Conservation (phyloP, 2,888 invertebrate genomes). For the Plebejus melissa region DNA sequence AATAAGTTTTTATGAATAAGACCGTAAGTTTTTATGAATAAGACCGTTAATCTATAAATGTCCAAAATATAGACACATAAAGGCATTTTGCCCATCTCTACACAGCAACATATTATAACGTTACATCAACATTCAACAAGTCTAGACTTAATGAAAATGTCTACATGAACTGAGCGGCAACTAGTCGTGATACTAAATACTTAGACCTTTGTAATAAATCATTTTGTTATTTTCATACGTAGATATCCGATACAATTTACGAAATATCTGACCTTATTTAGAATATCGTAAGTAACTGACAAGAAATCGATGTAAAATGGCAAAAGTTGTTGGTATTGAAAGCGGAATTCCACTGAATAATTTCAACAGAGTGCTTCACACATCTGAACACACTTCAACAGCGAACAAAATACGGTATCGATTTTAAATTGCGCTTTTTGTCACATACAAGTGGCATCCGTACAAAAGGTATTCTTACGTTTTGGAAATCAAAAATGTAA, state of each 20-base stretch:
- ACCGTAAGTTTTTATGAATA: no score
- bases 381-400: background rate
- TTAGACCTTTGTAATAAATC: no score
- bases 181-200: no score
- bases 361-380: background rate
- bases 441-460: background rate
- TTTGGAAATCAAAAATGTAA: background rate
- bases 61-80: no score
- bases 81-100: no score
- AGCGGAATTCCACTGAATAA: background rate
- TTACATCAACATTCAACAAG: no score
- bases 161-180: no score
- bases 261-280: background rate
- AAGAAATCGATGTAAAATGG: background rate
- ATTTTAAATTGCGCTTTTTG: slow-evolving; percentile 7
- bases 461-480: background rate
- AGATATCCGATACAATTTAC: background rate
- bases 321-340: background rate
- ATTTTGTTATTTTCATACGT: no score
- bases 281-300: background rate
- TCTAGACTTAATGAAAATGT: no score
- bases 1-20: no score
- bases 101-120: no score
- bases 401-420: background rate
- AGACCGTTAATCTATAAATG: no score